Base-by-base conservation (phyloP, 2,888 invertebrate genomes). In the Nomada fabriciana region DNA sequence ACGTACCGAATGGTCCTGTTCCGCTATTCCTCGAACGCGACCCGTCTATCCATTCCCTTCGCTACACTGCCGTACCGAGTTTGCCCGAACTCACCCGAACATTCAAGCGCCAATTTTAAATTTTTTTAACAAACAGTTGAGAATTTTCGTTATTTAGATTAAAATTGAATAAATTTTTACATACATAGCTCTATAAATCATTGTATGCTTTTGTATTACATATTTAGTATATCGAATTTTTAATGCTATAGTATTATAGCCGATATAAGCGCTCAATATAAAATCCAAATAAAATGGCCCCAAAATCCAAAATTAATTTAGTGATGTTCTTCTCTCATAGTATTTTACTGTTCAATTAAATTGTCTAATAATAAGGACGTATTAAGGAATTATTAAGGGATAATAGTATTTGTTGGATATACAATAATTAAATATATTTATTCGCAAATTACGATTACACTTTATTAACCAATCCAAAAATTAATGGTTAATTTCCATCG, bases 1-100 rank as follows among this genome's bases (percentile, higher is more conserved):
- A 91, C 91, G 91, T 91, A 90, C 91, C 86, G 90, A 93, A 90
- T 92, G 92, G 92, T 91, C 86, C 93, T 75, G 82, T 93, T 93
- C 91, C 93, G 74, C 25, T 80, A 91, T 93, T 93, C 91, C 93
- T 82, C 72, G 43, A 59, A 67, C 63, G 70, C 82, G 68, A 83
- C 78, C 80, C 61, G 70, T 72, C 82, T 67, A 61, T 68, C 82
- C 80, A 71, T 73, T 78, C 77, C 82, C 72, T 68, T 75, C 80
- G 65, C 47, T 70, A 11, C 69, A 36, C 72, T 52, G 13, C 76
- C 74, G 29, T 29, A 9, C 64, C 80, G 82, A 81, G 23, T 68
- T 23, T 53, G 18, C 15, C 57, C 76, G 80, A 65, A 67, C 2
- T 63, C 25, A 64, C 55, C 69, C 88, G 85, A 85, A 69, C 20